Conservation (phyloP, 2,888 invertebrate species). For the Drosophila acutilabella region DNA sequence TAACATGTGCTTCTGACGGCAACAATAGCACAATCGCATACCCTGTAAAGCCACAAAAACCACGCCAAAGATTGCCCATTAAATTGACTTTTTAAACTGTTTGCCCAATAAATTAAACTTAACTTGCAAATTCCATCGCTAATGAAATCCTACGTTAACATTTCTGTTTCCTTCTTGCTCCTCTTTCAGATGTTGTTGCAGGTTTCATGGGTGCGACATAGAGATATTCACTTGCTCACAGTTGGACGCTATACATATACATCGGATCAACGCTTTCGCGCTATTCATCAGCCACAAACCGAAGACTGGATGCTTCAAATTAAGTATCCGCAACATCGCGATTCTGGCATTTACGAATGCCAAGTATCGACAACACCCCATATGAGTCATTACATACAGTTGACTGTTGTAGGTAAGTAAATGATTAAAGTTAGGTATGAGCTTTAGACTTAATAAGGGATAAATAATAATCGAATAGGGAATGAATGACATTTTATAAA, state of each 20-base stretch:
- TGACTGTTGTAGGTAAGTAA: constrained; percentile 94
- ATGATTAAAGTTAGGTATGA: no score
- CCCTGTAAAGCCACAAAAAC: constrained; percentile 3
- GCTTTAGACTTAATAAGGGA: no score
- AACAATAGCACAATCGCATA: constrained; percentile 23
- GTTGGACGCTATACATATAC: constrained; percentile 96
- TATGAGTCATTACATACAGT: constrained; percentile 95
- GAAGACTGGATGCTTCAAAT: constrained; percentile 97
- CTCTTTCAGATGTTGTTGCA: constrained; percentile 88
- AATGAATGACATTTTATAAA: no score
- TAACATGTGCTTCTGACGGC: constrained; percentile 58
- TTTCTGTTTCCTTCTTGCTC: constrained; percentile 11
- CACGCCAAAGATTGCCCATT: constrained; percentile 45
- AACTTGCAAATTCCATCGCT: constrained; percentile 33
- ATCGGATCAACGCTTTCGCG: constrained; percentile 95
- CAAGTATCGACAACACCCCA: constrained; percentile 97
- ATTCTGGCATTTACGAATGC: constrained; percentile 95
- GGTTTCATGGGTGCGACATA: constrained; percentile 96
- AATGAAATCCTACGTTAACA: constrained; percentile 49
- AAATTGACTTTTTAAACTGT: constrained; percentile 78
- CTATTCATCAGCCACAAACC: constrained; percentile 93
- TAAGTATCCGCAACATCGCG: constrained; percentile 95
- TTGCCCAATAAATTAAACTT: constrained; percentile 59
- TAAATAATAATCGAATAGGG: no score
- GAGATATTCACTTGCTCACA: constrained; percentile 95